phyloP scores from a whole-genome alignment of 2,888 invertebrate genomes.

The Incurvaria masculella region DNA sequence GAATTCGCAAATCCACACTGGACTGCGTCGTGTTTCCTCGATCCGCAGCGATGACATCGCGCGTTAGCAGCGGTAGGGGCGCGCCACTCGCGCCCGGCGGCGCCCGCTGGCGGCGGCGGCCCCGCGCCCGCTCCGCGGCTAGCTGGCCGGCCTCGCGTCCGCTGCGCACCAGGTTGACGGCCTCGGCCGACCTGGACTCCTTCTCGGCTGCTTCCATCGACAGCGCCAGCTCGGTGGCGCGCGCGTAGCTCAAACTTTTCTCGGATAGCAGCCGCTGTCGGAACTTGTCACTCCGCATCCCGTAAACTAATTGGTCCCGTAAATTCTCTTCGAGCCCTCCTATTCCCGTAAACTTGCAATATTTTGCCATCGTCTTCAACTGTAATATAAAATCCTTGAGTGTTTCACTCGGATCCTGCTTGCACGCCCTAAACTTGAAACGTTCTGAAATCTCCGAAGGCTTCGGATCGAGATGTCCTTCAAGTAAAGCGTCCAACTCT shows the following conservation, averaged over 20 bases:
- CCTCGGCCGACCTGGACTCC: slow-evolving; percentile 3
- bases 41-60: no score
- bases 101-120: slow-evolving; percentile 4
- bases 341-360: not conserved
- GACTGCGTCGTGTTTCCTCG: not conserved
- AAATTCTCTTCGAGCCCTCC: slow-evolving; percentile 2
- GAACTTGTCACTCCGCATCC: slow-evolving; percentile 6
- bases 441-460: slow-evolving; percentile 10
- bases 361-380: not conserved
- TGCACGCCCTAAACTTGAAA: slow-evolving; percentile 9
- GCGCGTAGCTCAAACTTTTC: slow-evolving; percentile 5
- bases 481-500: not conserved
- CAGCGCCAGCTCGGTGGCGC: slow-evolving; percentile 8
- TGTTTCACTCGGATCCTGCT: slow-evolving; percentile 1
- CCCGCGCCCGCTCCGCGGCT: slow-evolving; percentile 1
- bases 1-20: slow-evolving; percentile 5
- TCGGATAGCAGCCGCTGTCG: slow-evolving; percentile 6
- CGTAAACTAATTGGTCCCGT: slow-evolving; percentile 6
- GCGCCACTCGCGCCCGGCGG: no score
- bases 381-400: slow-evolving; percentile 1
- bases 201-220: slow-evolving; percentile 9
- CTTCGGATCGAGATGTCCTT: slow-evolving; percentile 4
- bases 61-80: no score
- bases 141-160: no score
- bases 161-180: no score